A percentile compares a stretch with the other conserved stretches of the same genome.
These are phyloP conservation scores for Laupala kohalensis DNA, from an alignment of 1,140 invertebrate species.

Conservation along the genomic window DNA sequence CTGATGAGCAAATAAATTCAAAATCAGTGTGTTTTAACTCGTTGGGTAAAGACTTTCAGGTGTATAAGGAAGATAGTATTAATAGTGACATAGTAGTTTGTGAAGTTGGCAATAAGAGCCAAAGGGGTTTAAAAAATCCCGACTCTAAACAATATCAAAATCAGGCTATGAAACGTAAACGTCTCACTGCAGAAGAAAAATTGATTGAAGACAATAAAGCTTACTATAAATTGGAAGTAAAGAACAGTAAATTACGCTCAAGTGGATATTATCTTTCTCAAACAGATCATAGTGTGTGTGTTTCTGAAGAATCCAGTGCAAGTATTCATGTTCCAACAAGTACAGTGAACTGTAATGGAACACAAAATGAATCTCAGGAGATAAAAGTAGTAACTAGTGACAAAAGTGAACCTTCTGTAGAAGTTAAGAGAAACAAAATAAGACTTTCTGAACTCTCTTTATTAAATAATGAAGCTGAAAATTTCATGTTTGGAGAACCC, in stretches of 20 bases:
- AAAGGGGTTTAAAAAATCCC: not conserved
- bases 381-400: conserved; percentile 1
- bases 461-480: conserved; percentile 66
- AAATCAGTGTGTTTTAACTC: not conserved
- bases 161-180: conserved; percentile 23
- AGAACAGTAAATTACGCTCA: conserved; percentile 51
- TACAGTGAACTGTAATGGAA: conserved; percentile 8
- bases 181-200: conserved; percentile 40
- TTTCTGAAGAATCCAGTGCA: not conserved
- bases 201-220: conserved; percentile 44
- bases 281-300: conserved; percentile 2
- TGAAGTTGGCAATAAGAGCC: not conserved
- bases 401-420: not conserved
- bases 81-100: not conserved
- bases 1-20: not conserved
- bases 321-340: not conserved
- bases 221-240: conserved; percentile 59
- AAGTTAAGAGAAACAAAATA: conserved; percentile 51
- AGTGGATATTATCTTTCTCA: conserved; percentile 31
- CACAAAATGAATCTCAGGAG: not conserved
- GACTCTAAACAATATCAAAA: not conserved
- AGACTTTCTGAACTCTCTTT: conserved; percentile 51
- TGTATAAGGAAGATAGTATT: not conserved
- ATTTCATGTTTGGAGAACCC: conserved; percentile 61
- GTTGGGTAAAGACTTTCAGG: not conserved